These are phyloP conservation scores for Xestia sexstrigata DNA, from an alignment of 2,888 invertebrate genomes.

Conservation along the genomic window DNA sequence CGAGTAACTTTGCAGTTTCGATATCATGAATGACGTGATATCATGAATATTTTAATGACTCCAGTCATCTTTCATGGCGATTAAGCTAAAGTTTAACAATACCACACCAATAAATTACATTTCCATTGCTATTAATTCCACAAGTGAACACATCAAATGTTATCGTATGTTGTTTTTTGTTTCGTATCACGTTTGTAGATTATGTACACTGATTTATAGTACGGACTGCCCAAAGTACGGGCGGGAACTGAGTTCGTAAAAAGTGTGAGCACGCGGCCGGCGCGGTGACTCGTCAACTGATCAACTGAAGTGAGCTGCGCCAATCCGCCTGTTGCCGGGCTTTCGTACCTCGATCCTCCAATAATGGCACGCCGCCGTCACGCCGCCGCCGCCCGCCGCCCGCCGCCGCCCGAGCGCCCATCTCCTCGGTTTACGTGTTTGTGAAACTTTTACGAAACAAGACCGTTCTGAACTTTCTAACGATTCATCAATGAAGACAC, in stretches of 20 bases:
- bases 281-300: conserved; percentile 68
- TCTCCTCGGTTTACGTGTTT: conserved; percentile 49
- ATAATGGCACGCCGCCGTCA: conserved; percentile 67
- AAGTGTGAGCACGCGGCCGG: conserved; percentile 64
- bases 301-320: conserved; percentile 64
- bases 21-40: conserved; percentile 64
- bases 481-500: background rate
- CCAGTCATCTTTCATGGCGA: conserved; percentile 75
- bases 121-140: conserved; percentile 66
- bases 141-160: conserved; percentile 66
- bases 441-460: conserved; percentile 59
- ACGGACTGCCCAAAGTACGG: conserved; percentile 53
- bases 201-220: conserved; percentile 39
- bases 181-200: conserved; percentile 42
- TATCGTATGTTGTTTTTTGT: conserved; percentile 31
- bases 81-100: conserved; percentile 69
- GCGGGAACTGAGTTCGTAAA: conserved; percentile 66
- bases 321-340: conserved; percentile 81
- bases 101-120: conserved; percentile 73
- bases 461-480: background rate
- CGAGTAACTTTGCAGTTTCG: conserved; percentile 70
- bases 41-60: conserved; percentile 78
- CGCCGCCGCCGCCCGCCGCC: conserved; percentile 42
- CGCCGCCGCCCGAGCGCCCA: background rate
- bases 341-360: conserved; percentile 67